These are phyloP conservation scores for Cydia amplana DNA, from an alignment of 1,140 invertebrate species.

Conservation along the genomic window DNA sequence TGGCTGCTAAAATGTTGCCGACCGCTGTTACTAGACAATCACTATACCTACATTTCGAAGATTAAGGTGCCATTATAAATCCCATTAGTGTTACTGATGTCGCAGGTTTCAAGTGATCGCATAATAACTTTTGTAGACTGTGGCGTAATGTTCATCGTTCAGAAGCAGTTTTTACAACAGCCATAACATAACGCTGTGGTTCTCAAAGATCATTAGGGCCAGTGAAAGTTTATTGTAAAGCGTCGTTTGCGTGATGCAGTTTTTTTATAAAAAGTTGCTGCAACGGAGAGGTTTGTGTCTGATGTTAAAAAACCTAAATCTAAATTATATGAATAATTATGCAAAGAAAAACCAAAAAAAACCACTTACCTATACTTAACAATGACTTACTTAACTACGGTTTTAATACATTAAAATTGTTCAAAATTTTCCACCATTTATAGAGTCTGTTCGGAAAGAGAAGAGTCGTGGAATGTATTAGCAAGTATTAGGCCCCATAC, in stretches of 20 bases:
- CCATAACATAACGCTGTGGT: neutral
- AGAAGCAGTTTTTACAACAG: neutral
- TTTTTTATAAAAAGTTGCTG: neutral
- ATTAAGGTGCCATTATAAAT: neutral
- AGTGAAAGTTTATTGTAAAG: neutral
- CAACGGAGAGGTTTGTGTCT: neutral
- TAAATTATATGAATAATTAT: neutral
- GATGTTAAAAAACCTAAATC: neutral
- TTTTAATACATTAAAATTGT: too few species aligned
- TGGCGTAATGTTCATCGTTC: neutral
- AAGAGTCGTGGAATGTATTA: too few species aligned
- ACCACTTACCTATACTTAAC: too few species aligned
- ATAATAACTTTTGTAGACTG: neutral
- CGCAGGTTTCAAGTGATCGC: neutral
- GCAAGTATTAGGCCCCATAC: too few species aligned
- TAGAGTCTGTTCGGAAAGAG: too few species aligned
- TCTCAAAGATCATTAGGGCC: slow-evolving; percentile 7
- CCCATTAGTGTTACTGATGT: neutral
- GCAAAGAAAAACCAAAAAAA: neutral
- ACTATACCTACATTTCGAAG: neutral
- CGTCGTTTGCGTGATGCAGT: neutral
- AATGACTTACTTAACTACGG: too few species aligned
- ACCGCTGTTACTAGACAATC: neutral
- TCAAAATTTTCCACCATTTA: too few species aligned
- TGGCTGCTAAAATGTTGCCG: too few species aligned